phyloP scores from a whole-genome alignment of 2,113 vertebrate genomes.

The Pomatorhinus ruficollis region DNA sequence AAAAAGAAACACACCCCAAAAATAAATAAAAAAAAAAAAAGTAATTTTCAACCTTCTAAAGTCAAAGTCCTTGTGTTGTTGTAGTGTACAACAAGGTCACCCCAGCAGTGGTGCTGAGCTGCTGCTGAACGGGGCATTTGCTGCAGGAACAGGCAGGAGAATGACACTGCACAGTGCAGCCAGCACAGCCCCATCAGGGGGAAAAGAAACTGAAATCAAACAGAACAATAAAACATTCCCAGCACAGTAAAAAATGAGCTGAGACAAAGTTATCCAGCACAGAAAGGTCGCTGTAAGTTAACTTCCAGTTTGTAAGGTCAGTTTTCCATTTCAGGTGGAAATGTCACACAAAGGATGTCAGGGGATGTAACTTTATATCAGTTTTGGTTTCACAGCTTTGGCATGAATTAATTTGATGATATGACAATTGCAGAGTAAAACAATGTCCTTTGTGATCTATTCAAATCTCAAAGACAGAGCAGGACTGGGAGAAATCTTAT shows the following conservation, averaged over 20 bases:
- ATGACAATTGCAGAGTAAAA: background rate
- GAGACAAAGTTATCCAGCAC: background rate
- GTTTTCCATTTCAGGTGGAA: background rate
- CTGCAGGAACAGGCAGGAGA: background rate
- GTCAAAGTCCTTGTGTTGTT: too few species aligned
- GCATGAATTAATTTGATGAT: background rate
- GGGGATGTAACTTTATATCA: background rate
- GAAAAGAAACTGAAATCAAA: background rate
- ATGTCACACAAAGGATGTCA: background rate
- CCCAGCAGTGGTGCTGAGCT: background rate
- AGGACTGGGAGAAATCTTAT: background rate
- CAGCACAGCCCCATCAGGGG: background rate
- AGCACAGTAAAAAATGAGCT: rapidly evolving
- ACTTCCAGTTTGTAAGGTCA: background rate
- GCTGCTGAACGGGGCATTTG: background rate
- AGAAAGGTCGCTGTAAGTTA: background rate
- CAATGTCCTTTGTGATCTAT: background rate
- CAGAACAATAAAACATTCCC: background rate
- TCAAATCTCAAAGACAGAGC: background rate
- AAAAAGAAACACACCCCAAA: too few species aligned
- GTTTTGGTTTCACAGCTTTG: background rate
- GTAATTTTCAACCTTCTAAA: too few species aligned
- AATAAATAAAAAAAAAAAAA: too few species aligned
- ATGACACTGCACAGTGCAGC: background rate
- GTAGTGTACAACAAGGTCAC: too few species aligned